Percentiles rank a stretch among this genome's conserved stretches.
phyloP scores from a whole-genome alignment of 2,113 vertebrate species.

The Nicator chloris region DNA sequence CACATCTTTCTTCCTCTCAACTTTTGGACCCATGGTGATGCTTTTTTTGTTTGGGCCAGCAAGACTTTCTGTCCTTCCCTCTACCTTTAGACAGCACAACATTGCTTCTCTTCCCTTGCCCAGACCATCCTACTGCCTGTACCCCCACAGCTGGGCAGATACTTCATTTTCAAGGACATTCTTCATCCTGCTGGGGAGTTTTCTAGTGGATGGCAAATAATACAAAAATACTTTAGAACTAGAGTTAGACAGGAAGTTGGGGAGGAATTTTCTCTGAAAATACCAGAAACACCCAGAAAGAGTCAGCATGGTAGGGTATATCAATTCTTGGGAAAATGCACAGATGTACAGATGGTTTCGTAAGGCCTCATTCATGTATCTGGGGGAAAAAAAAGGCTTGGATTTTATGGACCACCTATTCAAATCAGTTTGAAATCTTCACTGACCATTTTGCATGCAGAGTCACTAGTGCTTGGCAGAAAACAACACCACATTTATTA shows the following conservation, averaged over 20 bases:
- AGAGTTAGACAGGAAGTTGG: not conserved
- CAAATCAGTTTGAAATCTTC: slow-evolving; percentile 23
- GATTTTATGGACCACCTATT: slow-evolving; percentile 20
- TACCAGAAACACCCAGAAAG: not conserved
- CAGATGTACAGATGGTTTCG: slow-evolving; percentile 6
- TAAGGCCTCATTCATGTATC: not conserved
- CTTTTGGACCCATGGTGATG: not conserved
- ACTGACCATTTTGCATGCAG: slow-evolving; percentile 36
- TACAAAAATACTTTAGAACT: not conserved
- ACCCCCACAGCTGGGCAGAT: not conserved
- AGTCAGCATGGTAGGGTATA: not conserved
- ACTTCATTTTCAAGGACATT: not conserved
- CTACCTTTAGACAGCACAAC: not conserved
- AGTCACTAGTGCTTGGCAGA: slow-evolving; percentile 35
- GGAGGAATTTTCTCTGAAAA: not conserved
- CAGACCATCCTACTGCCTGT: not conserved
- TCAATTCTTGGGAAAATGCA: not conserved
- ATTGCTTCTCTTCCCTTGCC: not conserved
- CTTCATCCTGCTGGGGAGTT: not conserved
- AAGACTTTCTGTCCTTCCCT: not conserved
- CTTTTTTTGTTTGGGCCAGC: not conserved
- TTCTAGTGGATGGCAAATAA: not conserved
- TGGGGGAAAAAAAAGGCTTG: not conserved
- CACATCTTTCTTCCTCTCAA: not conserved
- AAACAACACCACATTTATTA: slow-evolving; percentile 12